Conservation (phyloP, 2,888 invertebrate species). For the Ectemnius lituratus region DNA sequence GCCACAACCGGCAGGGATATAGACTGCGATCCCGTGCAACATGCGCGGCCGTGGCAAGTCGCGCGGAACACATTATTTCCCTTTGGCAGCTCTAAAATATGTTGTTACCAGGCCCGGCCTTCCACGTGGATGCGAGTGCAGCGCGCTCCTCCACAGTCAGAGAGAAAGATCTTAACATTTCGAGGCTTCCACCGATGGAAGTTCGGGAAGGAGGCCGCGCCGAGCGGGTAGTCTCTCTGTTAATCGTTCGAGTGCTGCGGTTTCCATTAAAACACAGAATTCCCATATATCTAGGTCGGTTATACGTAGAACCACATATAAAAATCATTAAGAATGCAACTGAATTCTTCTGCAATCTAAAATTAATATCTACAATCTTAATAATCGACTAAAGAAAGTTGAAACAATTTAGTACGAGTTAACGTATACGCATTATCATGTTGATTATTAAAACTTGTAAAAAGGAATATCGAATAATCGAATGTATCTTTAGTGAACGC, state of each 20-base stretch:
- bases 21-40: conserved; percentile 30
- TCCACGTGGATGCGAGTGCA: conserved; percentile 6
- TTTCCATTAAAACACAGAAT: too few species aligned
- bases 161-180: conserved; percentile 38
- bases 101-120: conserved; percentile 27
- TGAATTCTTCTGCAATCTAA: too few species aligned
- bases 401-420: too few species aligned
- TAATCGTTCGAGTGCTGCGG: conserved; percentile 9
- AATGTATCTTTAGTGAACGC: too few species aligned
- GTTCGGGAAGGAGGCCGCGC: conserved; percentile 35
- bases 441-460: too few species aligned
- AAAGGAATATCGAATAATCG: too few species aligned
- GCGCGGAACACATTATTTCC: conserved; percentile 53
- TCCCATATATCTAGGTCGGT: too few species aligned
- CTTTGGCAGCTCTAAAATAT: conserved; percentile 51
- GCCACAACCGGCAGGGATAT: conserved; percentile 24
- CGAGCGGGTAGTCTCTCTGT: conserved; percentile 26
- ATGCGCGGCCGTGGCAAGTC: conserved; percentile 46
- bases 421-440: too few species aligned
- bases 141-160: neutral
- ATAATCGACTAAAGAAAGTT: too few species aligned
- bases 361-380: too few species aligned
- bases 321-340: too few species aligned
- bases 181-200: conserved; percentile 19
- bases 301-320: too few species aligned